Percentiles rank a stretch among this genome's conserved stretches.
Evolutionary conservation across 2,797 vertebrate species (phyloP).

Genomic region (Lacerta bilineata): DNA sequence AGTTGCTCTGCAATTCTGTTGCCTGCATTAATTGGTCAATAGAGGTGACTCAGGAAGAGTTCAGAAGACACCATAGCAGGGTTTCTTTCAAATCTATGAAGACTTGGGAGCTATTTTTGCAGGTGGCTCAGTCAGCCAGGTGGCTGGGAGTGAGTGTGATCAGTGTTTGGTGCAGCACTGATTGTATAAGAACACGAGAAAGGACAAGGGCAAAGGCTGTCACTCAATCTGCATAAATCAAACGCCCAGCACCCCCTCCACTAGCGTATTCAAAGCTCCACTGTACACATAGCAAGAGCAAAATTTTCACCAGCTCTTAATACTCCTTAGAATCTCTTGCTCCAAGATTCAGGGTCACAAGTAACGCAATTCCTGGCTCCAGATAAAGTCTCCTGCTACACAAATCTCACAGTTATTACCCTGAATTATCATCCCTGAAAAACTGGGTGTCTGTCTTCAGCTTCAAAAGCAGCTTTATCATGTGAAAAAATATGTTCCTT

Average conservation of each 20-base stretch:
- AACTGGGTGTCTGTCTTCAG: slow-evolving; percentile 54
- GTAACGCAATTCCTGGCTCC: not conserved
- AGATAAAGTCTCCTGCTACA: not conserved
- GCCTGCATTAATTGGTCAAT: not conserved
- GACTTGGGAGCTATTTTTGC: not conserved
- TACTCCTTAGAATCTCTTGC: not conserved
- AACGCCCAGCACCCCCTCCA: not conserved
- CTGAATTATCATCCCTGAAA: slow-evolving; percentile 50
- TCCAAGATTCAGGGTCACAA: not conserved
- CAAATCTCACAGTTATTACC: slow-evolving; percentile 53
- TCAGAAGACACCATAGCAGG: not conserved
- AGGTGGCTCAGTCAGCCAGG: not conserved
- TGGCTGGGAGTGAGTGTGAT: not conserved
- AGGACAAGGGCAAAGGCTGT: slow-evolving; percentile 9
- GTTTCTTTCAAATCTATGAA: not conserved
- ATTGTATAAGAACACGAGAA: slow-evolving; percentile 1
- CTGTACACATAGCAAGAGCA: not conserved
- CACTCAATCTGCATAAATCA: not conserved
- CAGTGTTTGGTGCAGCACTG: not conserved
- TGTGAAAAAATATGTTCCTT: slow-evolving; percentile 38
- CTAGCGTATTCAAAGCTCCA: not conserved
- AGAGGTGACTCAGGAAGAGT: not conserved
- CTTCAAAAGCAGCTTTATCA: slow-evolving; percentile 37
- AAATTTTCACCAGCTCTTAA: slow-evolving; percentile 6
- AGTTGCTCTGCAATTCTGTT: not conserved